Conservation (phyloP, 2,888 invertebrate genomes). For the Machimus rusticus region DNA sequence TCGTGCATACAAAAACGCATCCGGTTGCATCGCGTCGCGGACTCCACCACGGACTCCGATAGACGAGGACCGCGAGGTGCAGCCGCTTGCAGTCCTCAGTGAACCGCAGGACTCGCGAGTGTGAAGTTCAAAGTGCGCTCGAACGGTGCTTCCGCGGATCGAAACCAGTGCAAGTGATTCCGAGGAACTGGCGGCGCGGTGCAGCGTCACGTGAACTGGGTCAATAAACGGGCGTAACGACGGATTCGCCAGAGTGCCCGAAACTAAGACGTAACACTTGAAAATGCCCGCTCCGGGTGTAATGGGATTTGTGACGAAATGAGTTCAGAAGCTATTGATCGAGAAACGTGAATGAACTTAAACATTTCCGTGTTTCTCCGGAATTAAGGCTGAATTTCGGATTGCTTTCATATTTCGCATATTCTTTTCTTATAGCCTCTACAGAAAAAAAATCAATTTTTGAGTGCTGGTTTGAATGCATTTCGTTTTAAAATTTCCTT, state of each 20-base stretch:
- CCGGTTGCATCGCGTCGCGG: not conserved
- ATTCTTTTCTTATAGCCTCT: not conserved
- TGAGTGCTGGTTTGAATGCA: not conserved
- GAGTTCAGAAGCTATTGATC: constrained; percentile 13
- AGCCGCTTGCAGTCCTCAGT: not conserved
- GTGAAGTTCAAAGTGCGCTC: constrained; percentile 17
- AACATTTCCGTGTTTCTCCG: not conserved
- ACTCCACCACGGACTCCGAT: not conserved
- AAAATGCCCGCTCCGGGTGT: not conserved
- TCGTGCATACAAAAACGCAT: not conserved
- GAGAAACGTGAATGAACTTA: constrained; percentile 15
- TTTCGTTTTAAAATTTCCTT: not conserved
- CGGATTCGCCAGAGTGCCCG: not conserved
- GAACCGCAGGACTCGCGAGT: not conserved
- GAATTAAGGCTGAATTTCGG: not conserved
- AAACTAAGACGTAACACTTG: constrained; percentile 14
- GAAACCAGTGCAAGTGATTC: constrained; percentile 17
- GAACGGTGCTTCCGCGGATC: not conserved
- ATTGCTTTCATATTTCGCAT: not conserved
- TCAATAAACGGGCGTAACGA: constrained; percentile 40
- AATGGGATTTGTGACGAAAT: not conserved
- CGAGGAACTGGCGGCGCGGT: not conserved
- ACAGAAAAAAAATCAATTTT: not conserved
- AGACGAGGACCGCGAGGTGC: not conserved
- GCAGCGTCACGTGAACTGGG: constrained; percentile 24